Evolutionary conservation across 2,888 invertebrate species (phyloP).

Genomic region (Prosopocoilus inquinatus): DNA sequence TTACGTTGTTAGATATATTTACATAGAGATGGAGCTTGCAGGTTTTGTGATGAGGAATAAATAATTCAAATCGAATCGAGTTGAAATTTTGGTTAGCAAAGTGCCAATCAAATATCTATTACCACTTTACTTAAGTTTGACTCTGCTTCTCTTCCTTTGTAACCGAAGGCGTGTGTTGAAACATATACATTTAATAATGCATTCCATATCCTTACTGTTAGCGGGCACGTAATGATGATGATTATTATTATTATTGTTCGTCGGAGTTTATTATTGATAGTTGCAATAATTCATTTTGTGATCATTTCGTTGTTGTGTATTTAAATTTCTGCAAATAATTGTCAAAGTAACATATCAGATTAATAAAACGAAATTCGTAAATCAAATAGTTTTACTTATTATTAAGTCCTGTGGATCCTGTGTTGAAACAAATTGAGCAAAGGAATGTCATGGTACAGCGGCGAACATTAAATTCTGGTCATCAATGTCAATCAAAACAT

Average conservation of each 20-base stretch:
- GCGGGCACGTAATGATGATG: conserved; percentile 28
- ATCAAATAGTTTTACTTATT: conserved; percentile 1
- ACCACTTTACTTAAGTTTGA: background rate
- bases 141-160: background rate
- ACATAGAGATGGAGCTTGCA: no score
- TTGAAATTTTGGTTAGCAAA: no score
- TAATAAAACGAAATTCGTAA: conserved; percentile 31
- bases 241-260: background rate
- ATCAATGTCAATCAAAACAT: no score
- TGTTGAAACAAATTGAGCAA: no score
- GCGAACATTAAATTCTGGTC: no score
- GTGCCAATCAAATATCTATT: conserved; percentile 1
- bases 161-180: no score
- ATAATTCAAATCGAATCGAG: no score
- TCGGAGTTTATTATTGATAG: conserved; percentile 25
- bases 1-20: no score
- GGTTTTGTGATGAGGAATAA: no score
- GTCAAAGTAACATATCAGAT: conserved; percentile 40
- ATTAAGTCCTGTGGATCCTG: background rate
- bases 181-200: conserved; percentile 18
- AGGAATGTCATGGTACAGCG: no score
- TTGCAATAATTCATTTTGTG: conserved; percentile 32
- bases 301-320: conserved; percentile 27
- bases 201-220: conserved; percentile 33
- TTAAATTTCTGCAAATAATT: conserved; percentile 36